Evolutionary conservation across 2,888 invertebrate genomes (phyloP).

Genomic region (Parochlus steinenii): DNA sequence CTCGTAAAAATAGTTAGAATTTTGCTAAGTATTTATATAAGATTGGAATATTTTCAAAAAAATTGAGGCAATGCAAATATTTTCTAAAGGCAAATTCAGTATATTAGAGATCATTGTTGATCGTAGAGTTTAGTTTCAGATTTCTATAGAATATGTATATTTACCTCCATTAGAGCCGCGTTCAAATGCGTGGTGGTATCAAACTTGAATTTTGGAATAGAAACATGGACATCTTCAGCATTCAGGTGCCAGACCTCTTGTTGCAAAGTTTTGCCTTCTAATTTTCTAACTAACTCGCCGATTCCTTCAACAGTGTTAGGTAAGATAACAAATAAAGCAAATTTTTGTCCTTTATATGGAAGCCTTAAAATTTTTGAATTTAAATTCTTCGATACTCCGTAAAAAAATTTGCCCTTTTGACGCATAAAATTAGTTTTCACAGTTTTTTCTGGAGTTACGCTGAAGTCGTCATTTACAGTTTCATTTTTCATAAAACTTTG

Average conservation of each 20-base stretch:
- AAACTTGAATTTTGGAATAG: constrained; percentile 58
- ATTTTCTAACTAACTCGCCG: constrained; percentile 36
- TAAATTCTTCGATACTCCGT: constrained; percentile 39
- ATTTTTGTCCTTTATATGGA: constrained; percentile 51
- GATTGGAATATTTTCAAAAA: too few species aligned
- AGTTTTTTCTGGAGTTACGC: constrained; percentile 31
- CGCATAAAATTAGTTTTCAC: constrained; percentile 51
- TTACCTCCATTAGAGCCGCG: constrained; percentile 37
- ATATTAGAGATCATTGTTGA: too few species aligned
- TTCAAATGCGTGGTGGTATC: constrained; percentile 49
- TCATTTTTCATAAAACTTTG: constrained; percentile 49
- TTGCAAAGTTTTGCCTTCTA: constrained; percentile 38
- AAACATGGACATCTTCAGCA: constrained; percentile 40
- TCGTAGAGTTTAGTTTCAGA: too few species aligned
- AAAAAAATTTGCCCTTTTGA: constrained; percentile 45
- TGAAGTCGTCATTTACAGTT: constrained; percentile 44
- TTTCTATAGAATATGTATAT: too few species aligned
- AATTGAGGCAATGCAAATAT: too few species aligned
- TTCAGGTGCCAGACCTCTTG: constrained; percentile 41
- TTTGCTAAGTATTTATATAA: too few species aligned
- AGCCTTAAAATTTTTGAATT: constrained; percentile 55
- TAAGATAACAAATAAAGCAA: constrained; percentile 54
- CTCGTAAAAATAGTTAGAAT: too few species aligned
- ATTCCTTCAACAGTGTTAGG: constrained; percentile 49
- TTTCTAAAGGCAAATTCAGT: too few species aligned